Conservation (phyloP, 2,888 invertebrate genomes). For the Allolobophora icterica region DNA sequence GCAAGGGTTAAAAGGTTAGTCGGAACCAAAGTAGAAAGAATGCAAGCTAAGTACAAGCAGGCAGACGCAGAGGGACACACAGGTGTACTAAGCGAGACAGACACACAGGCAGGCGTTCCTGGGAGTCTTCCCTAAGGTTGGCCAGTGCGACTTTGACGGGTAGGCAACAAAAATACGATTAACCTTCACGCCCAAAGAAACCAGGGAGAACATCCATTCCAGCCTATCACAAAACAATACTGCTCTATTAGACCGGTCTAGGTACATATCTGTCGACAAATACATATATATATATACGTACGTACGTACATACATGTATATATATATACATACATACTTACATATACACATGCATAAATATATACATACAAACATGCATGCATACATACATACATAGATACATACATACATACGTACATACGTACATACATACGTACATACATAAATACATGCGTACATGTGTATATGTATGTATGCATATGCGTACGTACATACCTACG, state of each 20-base stretch:
- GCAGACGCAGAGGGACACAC: neutral
- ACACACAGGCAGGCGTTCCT: neutral
- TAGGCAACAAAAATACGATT: neutral
- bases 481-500: no score
- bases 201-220: neutral
- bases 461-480: no score
- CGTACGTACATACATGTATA: constrained; percentile 24
- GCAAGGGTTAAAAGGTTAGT: neutral
- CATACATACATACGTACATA: no score
- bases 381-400: no score
- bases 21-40: neutral
- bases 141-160: neutral
- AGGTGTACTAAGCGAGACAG: neutral
- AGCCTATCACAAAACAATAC: neutral
- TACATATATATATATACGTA: neutral
- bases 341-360: no score
- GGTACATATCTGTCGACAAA: neutral
- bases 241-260: neutral
- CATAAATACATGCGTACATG: no score
- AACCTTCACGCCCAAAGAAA: constrained; percentile 9
- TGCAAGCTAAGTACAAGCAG: neutral
- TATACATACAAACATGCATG: no score
- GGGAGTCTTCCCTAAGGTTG: neutral
- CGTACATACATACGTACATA: no score
- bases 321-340: neutral